These are phyloP conservation scores for Tenebrio molitor DNA, from an alignment of 1,140 invertebrate species.

Conservation along the genomic window DNA sequence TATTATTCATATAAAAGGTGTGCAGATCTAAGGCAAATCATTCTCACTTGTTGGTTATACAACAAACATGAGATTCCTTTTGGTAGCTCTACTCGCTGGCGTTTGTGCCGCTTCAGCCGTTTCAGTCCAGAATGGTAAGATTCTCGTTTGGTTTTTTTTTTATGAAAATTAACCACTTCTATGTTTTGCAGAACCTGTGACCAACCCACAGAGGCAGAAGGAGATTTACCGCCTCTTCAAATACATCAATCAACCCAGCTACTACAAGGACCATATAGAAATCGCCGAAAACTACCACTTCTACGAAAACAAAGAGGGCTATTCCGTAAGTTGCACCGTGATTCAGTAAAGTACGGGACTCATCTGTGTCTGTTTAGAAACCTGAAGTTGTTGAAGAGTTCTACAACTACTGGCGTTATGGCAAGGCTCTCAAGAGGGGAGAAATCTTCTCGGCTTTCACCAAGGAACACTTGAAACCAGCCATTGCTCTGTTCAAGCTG, in stretches of 20 bases:
- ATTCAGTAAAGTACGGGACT: neutral
- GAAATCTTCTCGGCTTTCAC: conserved; percentile 68
- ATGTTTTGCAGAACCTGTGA: neutral
- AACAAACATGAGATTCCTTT: conserved; percentile 38
- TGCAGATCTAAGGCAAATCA: neutral
- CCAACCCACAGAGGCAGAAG: conserved; percentile 67
- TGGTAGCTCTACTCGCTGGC: conserved; percentile 27
- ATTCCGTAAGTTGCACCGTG: conserved; percentile 65
- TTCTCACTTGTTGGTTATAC: conserved; percentile 7
- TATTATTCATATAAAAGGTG: conserved; percentile 14
- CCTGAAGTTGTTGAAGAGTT: conserved; percentile 70
- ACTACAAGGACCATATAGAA: conserved; percentile 67
- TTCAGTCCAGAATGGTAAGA: neutral
- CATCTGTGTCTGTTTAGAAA: conserved; percentile 62
- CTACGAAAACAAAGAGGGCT: conserved; percentile 69
- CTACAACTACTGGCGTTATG: conserved; percentile 61
- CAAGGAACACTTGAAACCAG: conserved; percentile 70
- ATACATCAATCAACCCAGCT: conserved; percentile 71
- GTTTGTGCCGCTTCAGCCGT: conserved; percentile 20
- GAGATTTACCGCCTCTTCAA: conserved; percentile 73
- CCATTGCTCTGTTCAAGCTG: conserved; percentile 71
- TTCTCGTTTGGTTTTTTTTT: neutral
- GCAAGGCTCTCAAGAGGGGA: conserved; percentile 65
- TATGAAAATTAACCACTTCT: neutral
- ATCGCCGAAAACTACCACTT: conserved; percentile 70